A percentile compares a stretch with the other conserved stretches of the same genome.
These are phyloP conservation scores for Danaus melanippus DNA, from an alignment of 1,140 invertebrate species.

Conservation along the genomic window DNA sequence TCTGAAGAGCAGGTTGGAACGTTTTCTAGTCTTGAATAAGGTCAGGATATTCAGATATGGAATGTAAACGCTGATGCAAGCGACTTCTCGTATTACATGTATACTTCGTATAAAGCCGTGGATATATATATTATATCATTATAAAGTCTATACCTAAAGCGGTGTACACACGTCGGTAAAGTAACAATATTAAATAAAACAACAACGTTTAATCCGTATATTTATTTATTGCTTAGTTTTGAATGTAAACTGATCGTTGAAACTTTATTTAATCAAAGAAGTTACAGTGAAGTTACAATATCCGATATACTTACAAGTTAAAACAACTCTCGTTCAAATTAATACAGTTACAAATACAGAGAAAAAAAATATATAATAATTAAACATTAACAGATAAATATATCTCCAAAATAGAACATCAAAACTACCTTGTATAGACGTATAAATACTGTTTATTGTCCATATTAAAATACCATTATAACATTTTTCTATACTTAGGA, in stretches of 20 bases:
- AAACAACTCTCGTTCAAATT: conserved; percentile 46
- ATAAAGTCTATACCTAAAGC: too few relatives aligned
- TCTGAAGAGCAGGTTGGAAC: too few relatives aligned
- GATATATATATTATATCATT: too few relatives aligned
- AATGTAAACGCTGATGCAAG: too few relatives aligned
- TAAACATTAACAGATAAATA: conserved; percentile 62
- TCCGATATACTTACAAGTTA: conserved; percentile 41
- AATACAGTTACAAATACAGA: conserved; percentile 58
- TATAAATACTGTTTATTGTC: conserved; percentile 47
- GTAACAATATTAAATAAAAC: conserved; percentile 21
- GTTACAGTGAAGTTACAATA: conserved; percentile 35
- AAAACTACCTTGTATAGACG: conserved; percentile 29
- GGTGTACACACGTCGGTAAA: too few relatives aligned
- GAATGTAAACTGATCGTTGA: conserved; percentile 63
- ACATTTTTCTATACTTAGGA: conserved; percentile 29
- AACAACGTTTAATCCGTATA: conserved; percentile 34
- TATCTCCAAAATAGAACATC: conserved; percentile 59
- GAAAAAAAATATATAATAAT: conserved; percentile 35
- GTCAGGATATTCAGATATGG: too few relatives aligned
- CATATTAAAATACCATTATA: conserved; percentile 38
- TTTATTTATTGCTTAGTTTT: conserved; percentile 59
- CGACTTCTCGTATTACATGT: too few relatives aligned
- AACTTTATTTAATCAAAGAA: conserved; percentile 32
- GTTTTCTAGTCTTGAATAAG: too few relatives aligned
- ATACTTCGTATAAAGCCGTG: too few relatives aligned